Base-by-base conservation (phyloP, 2,888 invertebrate species). In the Cheilosia variabilis region DNA sequence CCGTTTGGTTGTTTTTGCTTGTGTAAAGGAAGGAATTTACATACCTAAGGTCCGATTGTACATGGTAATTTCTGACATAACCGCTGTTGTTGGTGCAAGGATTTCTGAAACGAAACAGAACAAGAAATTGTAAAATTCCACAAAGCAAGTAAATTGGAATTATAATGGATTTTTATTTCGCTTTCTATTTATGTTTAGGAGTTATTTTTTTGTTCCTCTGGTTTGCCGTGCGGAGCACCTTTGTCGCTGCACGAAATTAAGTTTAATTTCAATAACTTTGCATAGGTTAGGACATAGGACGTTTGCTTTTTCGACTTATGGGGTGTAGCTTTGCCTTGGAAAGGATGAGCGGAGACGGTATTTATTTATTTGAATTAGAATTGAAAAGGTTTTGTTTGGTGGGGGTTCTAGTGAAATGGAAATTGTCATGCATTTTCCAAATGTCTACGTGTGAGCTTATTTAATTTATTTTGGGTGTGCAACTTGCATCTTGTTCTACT, bases 21-120 rank as follows among this genome's bases (percentile, higher is more conserved):
- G 22, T 24, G 52, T 19, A 34, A 57, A 27, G 65, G 27, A 9
- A 31, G 15, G 37, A 81, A 81, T 86, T 81, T 81, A 79, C 81
- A 68, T 89, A 91, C 91, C 91, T 87, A 90, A 89, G 80, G 91
- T 92, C 77, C 92, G 91, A 89, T 92, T 92, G 73, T 90, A 88
- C 90, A 91, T 89, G 79, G 91, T 90, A 89, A 90, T 90, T 87
- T 92, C 92, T 5, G 96, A 94, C 69, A 95, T 94, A 86, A 94
- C 94, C n/a, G 94, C 93, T 1, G 96, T 96, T 37, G 96, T 96
- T 43, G 97, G 97, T 27, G 96, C 96, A 55, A 97, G 96, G 92
- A 97, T 96, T 94, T 97, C 97, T 97, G 94, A 86, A 93, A 93
- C 82, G 73, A 84, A 72, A 88, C 50, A 80, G 50, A 75, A 65